Evolutionary conservation across 2,113 vertebrate species (phyloP).

Genomic region (Thunnus thynnus): DNA sequence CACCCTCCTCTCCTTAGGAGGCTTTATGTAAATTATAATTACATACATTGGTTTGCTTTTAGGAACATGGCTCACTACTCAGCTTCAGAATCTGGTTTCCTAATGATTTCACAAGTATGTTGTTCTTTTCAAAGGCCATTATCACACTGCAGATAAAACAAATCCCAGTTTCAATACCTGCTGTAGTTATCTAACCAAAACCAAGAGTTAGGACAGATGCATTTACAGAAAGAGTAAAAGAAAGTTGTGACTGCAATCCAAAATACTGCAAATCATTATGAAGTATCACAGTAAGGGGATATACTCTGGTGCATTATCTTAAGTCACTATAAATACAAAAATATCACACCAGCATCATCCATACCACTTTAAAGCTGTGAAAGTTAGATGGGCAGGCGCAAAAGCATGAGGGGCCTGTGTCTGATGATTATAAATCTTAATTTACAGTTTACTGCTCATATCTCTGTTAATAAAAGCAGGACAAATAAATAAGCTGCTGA

Average conservation of each 20-base stretch:
- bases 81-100: constrained; percentile 26
- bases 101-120: constrained; percentile 16
- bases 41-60: constrained; percentile 34
- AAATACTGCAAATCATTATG: constrained; percentile 66
- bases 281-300: constrained; percentile 58
- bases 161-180: constrained; percentile 14
- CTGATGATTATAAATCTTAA: constrained; percentile 1
- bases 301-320: constrained; percentile 80
- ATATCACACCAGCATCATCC: constrained; percentile 87
- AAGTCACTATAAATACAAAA: constrained; percentile 91
- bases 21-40: constrained; percentile 36
- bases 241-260: constrained; percentile 37
- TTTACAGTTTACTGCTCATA: constrained; percentile 20
- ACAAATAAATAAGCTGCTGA: constrained; percentile 38
- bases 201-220: constrained; percentile 17
- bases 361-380: constrained; percentile 78
- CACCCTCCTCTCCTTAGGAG: constrained; percentile 27
- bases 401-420: constrained; percentile 29
- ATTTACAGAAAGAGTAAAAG: constrained; percentile 38
- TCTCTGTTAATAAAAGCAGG: constrained; percentile 35
- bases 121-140: constrained; percentile 23
- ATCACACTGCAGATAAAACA: constrained; percentile 30
- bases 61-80: constrained; percentile 22
- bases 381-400: constrained; percentile 30
- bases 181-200: constrained; percentile 5